phyloP scores from a whole-genome alignment of 1,140 invertebrate species.

The Pseudomyrmex pallidus region DNA sequence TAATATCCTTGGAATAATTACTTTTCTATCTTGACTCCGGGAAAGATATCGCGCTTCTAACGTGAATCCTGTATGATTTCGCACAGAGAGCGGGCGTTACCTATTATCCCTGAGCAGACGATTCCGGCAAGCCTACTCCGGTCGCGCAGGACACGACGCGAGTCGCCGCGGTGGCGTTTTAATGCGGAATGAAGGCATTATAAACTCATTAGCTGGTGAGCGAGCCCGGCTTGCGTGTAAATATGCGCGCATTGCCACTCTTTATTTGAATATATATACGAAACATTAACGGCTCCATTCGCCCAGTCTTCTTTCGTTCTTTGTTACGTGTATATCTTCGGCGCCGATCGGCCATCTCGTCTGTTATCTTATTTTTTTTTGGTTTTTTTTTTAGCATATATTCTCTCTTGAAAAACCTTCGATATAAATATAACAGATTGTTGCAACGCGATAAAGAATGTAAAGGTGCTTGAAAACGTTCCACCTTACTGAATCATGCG shows the following conservation, averaged over 20 bases:
- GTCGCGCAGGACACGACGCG: constrained; percentile 14
- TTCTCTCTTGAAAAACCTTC: not conserved
- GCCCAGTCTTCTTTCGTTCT: not conserved
- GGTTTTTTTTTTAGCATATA: not conserved
- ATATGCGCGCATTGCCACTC: constrained; percentile 74
- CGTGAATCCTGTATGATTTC: not conserved
- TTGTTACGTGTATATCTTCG: not conserved
- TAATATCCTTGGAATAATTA: not conserved
- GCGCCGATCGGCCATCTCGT: not conserved
- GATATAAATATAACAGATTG: not conserved
- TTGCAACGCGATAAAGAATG: too few relatives aligned
- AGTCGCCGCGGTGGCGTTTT: constrained; percentile 69
- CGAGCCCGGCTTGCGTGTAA: constrained; percentile 74
- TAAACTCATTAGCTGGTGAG: constrained; percentile 80
- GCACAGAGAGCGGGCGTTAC: not conserved
- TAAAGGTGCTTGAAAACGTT: not conserved
- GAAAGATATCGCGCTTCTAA: not conserved
- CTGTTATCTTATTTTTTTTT: too few relatives aligned
- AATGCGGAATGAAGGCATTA: constrained; percentile 82
- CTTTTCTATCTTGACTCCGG: not conserved
- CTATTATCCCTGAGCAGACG: constrained; percentile 16
- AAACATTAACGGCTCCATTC: constrained; percentile 79
- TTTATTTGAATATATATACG: constrained; percentile 82
- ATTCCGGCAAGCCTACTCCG: not conserved
- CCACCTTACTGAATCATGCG: too few relatives aligned